Evolutionary conservation across 2,797 vertebrate species (phyloP).

Genomic region (Phalanger gymnotis): DNA sequence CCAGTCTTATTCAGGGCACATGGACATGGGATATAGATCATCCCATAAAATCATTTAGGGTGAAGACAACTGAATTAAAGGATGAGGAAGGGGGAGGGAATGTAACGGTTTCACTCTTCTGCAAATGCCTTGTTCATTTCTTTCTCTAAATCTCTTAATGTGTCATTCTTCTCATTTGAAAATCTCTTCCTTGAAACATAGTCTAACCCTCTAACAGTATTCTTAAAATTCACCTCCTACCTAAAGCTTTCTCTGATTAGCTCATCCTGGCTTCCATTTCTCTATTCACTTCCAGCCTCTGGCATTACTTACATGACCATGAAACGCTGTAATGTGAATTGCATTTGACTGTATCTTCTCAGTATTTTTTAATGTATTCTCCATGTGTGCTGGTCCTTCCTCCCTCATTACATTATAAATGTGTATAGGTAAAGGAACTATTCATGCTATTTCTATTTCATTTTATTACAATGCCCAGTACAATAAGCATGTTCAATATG

Average conservation of each 20-base stretch:
- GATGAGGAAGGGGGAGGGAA: background rate
- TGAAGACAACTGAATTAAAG: background rate
- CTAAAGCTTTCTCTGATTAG: background rate
- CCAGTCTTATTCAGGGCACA: background rate
- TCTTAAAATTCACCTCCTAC: constrained; percentile 2
- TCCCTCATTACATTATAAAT: background rate
- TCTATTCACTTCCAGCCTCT: background rate
- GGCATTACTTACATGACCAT: background rate
- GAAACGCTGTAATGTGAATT: background rate
- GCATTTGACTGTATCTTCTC: background rate
- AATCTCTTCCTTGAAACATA: background rate
- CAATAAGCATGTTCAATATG: background rate
- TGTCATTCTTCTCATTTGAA: background rate
- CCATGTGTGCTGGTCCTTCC: background rate
- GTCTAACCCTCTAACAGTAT: background rate
- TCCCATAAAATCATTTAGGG: background rate
- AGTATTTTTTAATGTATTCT: background rate
- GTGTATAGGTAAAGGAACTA: background rate
- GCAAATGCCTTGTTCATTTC: background rate
- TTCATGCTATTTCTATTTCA: background rate
- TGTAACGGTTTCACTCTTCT: background rate
- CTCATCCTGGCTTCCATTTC: background rate
- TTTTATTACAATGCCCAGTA: background rate
- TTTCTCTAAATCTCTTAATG: background rate
- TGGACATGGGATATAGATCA: background rate